These are phyloP conservation scores for Lucilia sericata DNA, from an alignment of 1,140 invertebrate genomes.

Conservation along the genomic window DNA sequence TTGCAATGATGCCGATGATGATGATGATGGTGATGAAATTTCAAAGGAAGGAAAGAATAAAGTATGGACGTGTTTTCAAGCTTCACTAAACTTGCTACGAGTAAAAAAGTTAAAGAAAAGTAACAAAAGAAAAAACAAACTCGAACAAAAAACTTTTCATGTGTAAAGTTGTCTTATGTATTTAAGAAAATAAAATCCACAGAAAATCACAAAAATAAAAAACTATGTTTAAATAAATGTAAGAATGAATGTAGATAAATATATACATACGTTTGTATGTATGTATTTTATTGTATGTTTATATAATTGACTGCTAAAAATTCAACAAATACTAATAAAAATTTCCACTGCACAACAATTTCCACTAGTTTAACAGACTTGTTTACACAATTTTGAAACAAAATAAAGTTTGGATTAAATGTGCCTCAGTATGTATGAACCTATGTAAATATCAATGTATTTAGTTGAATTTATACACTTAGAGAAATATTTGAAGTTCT, in stretches of 20 bases:
- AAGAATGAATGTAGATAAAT: background rate
- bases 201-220: background rate
- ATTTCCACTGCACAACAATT: slow-evolving; percentile 12
- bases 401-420: background rate
- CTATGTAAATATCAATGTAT: too few species aligned
- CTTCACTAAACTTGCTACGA: slow-evolving; percentile 46
- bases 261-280: background rate
- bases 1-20: background rate
- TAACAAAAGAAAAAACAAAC: slow-evolving; percentile 42
- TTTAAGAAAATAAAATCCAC: background rate
- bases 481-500: too few species aligned
- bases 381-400: slow-evolving; percentile 11
- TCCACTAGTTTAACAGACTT: slow-evolving; percentile 12
- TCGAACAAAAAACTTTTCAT: slow-evolving; percentile 27
- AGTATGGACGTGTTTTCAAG: slow-evolving; percentile 51
- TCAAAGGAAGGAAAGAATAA: slow-evolving; percentile 49
- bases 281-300: background rate
- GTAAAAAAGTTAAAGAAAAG: slow-evolving; percentile 34
- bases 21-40: slow-evolving; percentile 38
- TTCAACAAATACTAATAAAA: background rate
- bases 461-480: too few species aligned
- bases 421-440: background rate
- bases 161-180: slow-evolving; percentile 15
- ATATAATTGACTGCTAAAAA: slow-evolving; percentile 11
- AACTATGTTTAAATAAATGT: too few species aligned